phyloP scores from a whole-genome alignment of 2,113 vertebrate genomes.

The Eublepharis macularius region DNA sequence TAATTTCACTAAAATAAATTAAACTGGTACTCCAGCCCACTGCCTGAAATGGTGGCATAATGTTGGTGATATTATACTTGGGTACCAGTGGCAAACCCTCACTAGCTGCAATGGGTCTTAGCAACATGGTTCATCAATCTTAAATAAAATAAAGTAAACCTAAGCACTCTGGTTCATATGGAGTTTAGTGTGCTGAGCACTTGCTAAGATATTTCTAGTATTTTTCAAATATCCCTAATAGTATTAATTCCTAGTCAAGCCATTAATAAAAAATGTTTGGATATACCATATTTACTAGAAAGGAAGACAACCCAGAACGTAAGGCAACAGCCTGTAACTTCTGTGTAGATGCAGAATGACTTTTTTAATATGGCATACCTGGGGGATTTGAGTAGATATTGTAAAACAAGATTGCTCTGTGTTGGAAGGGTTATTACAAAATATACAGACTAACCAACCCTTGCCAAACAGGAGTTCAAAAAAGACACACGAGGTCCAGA shows the following conservation, averaged over 20 bases:
- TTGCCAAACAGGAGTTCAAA: background rate
- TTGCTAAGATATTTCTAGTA: no score
- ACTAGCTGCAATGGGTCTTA: background rate
- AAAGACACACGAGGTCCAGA: background rate
- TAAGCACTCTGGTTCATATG: background rate
- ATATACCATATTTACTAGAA: no score
- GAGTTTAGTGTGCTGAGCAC: background rate
- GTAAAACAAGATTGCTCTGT: no score
- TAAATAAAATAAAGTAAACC: background rate
- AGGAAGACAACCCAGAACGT: no score
- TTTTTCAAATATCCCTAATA: no score
- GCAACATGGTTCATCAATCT: background rate
- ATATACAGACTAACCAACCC: background rate
- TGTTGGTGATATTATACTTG: background rate
- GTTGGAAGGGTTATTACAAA: background rate
- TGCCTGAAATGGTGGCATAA: background rate
- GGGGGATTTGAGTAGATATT: no score
- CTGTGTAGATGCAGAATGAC: no score
- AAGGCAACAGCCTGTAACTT: no score
- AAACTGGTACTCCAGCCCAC: background rate
- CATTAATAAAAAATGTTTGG: no score
- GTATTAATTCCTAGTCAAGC: no score
- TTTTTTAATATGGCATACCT: no score
- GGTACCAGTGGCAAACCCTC: background rate
- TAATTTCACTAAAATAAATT: background rate